Evolutionary conservation across 2,888 invertebrate species (phyloP).

Genomic region (Xestia xanthographa): DNA sequence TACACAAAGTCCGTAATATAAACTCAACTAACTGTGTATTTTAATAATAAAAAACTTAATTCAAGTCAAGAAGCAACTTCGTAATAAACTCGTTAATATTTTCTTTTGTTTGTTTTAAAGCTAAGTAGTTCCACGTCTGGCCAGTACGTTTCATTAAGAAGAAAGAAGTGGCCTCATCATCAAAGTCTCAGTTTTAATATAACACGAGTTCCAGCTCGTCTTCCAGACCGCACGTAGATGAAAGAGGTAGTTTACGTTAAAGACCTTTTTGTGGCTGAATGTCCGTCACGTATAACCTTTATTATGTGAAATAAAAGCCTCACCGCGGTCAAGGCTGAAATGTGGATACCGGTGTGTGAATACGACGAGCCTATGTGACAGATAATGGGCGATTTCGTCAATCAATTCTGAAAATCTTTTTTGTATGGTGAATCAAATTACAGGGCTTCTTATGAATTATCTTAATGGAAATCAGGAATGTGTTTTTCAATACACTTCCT

Average conservation of each 20-base stretch:
- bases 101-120: constrained; percentile 53
- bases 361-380: constrained; percentile 33
- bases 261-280: constrained; percentile 55
- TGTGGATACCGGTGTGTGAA: constrained; percentile 40
- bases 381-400: constrained; percentile 54
- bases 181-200: constrained; percentile 58
- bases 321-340: constrained; percentile 66
- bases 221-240: constrained; percentile 48
- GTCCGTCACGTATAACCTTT: constrained; percentile 64
- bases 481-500: no score
- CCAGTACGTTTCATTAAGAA: constrained; percentile 62
- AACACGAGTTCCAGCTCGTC: constrained; percentile 53
- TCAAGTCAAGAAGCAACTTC: constrained; percentile 46
- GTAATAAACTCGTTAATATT: constrained; percentile 44
- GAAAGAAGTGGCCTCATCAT: constrained; percentile 59
- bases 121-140: constrained; percentile 49
- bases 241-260: constrained; percentile 55
- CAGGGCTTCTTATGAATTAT: constrained; percentile 27
- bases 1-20: constrained; percentile 19
- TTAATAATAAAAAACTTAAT: constrained; percentile 55
- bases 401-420: constrained; percentile 41
- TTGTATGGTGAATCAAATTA: constrained; percentile 40
- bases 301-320: constrained; percentile 61
- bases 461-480: constrained; percentile 38
- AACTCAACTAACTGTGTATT: constrained; percentile 16